phyloP scores from a whole-genome alignment of 2,113 vertebrate species.

The Onychorhynchus coronatus region DNA sequence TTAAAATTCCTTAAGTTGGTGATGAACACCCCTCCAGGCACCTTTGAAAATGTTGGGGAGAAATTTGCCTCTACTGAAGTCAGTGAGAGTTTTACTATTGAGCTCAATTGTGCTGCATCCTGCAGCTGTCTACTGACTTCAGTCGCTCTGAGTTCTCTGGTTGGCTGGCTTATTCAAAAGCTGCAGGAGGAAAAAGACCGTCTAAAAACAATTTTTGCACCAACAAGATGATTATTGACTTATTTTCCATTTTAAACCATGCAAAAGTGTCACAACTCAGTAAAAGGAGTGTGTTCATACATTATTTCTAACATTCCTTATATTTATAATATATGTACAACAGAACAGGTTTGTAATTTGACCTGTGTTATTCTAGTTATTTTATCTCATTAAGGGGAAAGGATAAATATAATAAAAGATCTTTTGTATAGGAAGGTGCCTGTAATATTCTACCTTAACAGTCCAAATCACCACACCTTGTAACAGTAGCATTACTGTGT shows the following conservation, averaged over 20 bases:
- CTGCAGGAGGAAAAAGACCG: neutral
- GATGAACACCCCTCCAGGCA: conserved; percentile 6
- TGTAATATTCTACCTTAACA: neutral
- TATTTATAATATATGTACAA: neutral
- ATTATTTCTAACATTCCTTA: neutral
- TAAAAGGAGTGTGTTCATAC: neutral
- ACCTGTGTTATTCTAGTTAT: neutral
- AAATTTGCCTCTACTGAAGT: conserved; percentile 10
- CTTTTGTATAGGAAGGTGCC: neutral
- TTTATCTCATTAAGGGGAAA: neutral
- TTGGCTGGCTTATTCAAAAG: neutral
- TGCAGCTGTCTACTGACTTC: conserved; percentile 4
- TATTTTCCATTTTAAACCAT: neutral
- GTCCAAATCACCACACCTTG: neutral
- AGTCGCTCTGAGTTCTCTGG: neutral
- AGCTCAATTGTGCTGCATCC: neutral
- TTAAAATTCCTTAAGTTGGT: conserved; percentile 21
- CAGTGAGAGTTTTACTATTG: neutral
- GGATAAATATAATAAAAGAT: neutral
- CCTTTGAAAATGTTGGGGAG: conserved; percentile 4
- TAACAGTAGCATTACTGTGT: neutral
- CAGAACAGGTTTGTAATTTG: neutral
- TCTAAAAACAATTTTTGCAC: neutral
- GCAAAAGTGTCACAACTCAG: neutral
- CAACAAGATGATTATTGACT: neutral